Base-by-base conservation (phyloP, 2,113 vertebrate genomes). In the Microcebus murinus region DNA sequence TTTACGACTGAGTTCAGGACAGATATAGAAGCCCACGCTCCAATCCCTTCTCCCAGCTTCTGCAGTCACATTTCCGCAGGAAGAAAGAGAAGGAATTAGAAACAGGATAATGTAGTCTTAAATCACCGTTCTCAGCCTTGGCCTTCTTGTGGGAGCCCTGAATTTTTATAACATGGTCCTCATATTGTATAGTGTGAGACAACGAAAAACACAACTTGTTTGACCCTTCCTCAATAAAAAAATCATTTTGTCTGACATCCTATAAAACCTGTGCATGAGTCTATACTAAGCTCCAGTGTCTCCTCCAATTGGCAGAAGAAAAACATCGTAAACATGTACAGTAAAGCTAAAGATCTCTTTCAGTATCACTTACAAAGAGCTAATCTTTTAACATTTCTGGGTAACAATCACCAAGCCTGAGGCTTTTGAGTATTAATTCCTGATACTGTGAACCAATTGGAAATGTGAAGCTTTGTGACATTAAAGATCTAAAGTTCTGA, bases 51-150 rank as follows among this genome's bases (percentile, higher is more conserved):
- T 97, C 97, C 89, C 94, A 98, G 98, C 98, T 98, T 98, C 98
- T 97, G 97, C 98, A 98, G 99, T 99, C 98, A 98, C 98, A 99
- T 99, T 99, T 99, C 99, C 98, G 98, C 98, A 99, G 99, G 99
- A 99, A 99, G 98, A 99, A 98, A 98, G 98, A 98, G 95, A 98
- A 99, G 98, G 98, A 98, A 99, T 99, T 99, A 99, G 99, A 99
- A 99, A 99, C 98, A 98, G 99, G 99, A 99, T 99, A 99, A 99
- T 98, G 98, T 97, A 98, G 98, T 98, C 97, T 98, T 99, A 99
- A 99, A 99, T 99, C 98, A 99, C 98, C 96, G 97, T 96, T 98
- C 97, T 61, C 79, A 98, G 96, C 97, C 96, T 98, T 98, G 98
- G 97, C 97, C 98, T 98, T 98, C 92, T 92, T 98, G 92, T 92